A percentile compares a stretch with the other conserved stretches of the same genome.
These are phyloP conservation scores for Muntiacus muntjak DNA, from an alignment of 2,113 vertebrate species.

Conservation along the genomic window DNA sequence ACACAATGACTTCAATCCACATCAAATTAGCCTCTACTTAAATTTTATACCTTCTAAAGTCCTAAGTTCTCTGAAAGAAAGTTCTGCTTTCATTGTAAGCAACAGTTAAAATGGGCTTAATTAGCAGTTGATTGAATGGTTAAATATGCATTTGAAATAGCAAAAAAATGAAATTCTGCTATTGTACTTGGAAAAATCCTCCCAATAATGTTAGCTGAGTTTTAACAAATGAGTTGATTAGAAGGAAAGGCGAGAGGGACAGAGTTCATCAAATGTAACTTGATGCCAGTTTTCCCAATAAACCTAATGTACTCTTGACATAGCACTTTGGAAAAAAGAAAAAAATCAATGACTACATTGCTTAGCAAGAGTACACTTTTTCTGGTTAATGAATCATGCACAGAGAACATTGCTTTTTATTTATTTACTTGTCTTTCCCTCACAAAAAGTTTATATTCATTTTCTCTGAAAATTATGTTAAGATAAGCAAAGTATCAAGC, in stretches of 20 bases:
- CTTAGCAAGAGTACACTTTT: constrained; percentile 18
- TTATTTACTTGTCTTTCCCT: constrained; percentile 36
- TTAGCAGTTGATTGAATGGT: constrained; percentile 17
- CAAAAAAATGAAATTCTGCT: constrained; percentile 37
- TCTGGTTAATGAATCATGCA: constrained; percentile 33
- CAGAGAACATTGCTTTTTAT: background rate
- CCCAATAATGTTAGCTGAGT: constrained; percentile 23
- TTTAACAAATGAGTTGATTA: constrained; percentile 57
- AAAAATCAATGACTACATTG: background rate
- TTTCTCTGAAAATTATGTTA: constrained; percentile 4
- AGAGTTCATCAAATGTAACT: background rate
- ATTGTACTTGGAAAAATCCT: background rate
- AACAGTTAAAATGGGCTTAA: constrained; percentile 20
- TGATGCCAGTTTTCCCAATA: background rate
- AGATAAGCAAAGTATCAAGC: background rate
- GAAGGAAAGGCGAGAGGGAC: background rate
- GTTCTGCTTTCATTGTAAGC: background rate
- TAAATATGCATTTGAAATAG: background rate
- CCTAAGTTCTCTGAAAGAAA: background rate
- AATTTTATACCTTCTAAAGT: background rate
- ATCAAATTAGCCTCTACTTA: background rate
- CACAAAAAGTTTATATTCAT: background rate
- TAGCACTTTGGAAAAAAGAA: background rate
- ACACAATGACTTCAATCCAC: background rate
- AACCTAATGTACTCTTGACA: background rate